These are phyloP conservation scores for Parazoanthus atlanticus DNA, from an alignment of 92 coral and sea anemone species.

Conservation along the genomic window DNA sequence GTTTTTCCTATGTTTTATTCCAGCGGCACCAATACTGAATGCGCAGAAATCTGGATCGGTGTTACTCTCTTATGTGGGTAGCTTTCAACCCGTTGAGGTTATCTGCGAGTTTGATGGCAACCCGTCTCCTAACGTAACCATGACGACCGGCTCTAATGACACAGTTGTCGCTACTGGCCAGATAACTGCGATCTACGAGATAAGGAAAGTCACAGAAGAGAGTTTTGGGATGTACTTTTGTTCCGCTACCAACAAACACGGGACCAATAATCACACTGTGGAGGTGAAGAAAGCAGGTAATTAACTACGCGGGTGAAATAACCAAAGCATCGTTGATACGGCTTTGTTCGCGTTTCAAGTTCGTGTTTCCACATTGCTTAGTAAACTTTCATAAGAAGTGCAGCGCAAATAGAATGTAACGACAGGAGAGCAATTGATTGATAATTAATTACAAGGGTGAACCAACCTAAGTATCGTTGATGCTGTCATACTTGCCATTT, in stretches of 20 bases:
- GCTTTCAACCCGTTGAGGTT: neutral
- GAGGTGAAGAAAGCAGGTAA: constrained; percentile 30
- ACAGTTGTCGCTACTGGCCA: constrained; percentile 3
- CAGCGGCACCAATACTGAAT: constrained; percentile 20
- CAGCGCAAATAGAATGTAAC: too few species aligned
- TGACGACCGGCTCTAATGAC: constrained; percentile 3
- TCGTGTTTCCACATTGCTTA: too few species aligned
- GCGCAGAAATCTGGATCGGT: constrained; percentile 9
- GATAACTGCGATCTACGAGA: constrained; percentile 7
- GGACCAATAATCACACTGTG: constrained; percentile 13
- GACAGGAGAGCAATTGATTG: too few species aligned
- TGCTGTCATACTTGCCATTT: too few species aligned
- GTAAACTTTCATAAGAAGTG: too few species aligned
- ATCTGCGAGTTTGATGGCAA: constrained; percentile 23
- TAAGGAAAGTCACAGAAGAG: neutral
- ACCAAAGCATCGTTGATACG: too few species aligned
- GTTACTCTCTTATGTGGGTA: neutral
- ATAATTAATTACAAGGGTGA: too few species aligned
- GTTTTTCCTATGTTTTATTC: neutral
- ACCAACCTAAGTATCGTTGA: too few species aligned
- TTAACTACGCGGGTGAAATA: too few species aligned
- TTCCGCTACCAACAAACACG: constrained; percentile 13
- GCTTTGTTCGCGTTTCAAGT: too few species aligned
- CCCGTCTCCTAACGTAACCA: constrained; percentile 14
- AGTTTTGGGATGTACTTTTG: constrained; percentile 24